Conservation (phyloP, 2,888 invertebrate species). For the Apoderus coryli region DNA sequence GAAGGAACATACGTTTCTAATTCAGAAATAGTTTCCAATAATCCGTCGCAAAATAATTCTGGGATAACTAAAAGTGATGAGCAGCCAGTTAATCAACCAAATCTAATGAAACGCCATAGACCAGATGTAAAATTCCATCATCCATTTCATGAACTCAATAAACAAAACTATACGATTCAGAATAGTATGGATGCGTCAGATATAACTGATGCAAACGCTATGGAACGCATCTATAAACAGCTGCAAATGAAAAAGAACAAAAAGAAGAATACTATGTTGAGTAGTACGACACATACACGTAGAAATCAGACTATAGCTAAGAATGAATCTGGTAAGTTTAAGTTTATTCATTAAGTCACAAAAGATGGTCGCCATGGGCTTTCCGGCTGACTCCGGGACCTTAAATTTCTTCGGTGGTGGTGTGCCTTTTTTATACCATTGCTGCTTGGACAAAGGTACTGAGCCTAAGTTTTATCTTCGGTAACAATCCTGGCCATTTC, state of each 20-base stretch:
- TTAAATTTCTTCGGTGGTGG: too few relatives aligned
- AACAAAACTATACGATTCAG: slow-evolving; percentile 16
- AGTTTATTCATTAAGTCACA: too few relatives aligned
- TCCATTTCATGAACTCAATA: slow-evolving; percentile 29
- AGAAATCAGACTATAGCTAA: slow-evolving; percentile 38
- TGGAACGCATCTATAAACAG: slow-evolving; percentile 26
- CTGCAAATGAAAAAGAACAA: slow-evolving; percentile 22
- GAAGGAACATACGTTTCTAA: slow-evolving; percentile 24
- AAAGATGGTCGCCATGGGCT: too few relatives aligned
- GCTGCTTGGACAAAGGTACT: too few relatives aligned
- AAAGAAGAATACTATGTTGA: slow-evolving; percentile 24
- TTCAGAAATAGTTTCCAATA: slow-evolving; percentile 8
- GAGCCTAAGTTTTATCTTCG: too few relatives aligned
- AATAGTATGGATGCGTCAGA: slow-evolving; percentile 20
- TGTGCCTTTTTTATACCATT: too few relatives aligned
- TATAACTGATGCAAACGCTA: slow-evolving; percentile 26
- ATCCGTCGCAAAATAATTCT: slow-evolving; percentile 22
- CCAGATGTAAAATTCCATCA: slow-evolving; percentile 48
- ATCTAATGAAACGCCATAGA: slow-evolving; percentile 47
- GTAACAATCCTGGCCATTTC: too few relatives aligned
- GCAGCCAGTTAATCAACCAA: slow-evolving; percentile 44
- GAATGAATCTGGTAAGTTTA: slow-evolving; percentile 26
- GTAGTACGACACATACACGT: slow-evolving; percentile 33
- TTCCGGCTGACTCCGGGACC: too few relatives aligned
- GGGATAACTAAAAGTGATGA: slow-evolving; percentile 30